A percentile compares a stretch with the other conserved stretches of the same genome.
These are phyloP conservation scores for Limosa lapponica DNA, from an alignment of 2,797 vertebrate genomes.

Conservation along the genomic window DNA sequence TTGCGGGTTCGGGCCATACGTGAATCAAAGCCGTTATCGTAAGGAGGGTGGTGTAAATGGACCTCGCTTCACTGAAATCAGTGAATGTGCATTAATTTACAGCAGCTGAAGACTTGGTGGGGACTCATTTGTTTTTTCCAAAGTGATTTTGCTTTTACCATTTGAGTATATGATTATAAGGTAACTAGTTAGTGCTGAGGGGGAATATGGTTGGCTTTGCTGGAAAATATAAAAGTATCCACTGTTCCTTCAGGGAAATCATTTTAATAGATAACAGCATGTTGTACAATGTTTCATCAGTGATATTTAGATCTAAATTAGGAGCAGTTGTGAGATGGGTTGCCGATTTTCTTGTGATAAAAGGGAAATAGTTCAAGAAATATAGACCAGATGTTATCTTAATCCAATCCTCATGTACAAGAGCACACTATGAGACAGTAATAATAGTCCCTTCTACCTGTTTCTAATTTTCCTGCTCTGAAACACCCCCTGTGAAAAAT, in stretches of 20 bases:
- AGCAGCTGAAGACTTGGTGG: background rate
- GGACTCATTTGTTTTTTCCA: background rate
- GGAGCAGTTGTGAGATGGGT: slow-evolving; percentile 86
- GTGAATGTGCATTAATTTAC: background rate
- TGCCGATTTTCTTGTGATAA: slow-evolving; percentile 85
- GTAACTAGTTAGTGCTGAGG: slow-evolving; percentile 65
- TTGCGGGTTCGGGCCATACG: background rate
- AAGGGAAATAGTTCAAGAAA: slow-evolving; percentile 87
- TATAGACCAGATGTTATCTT: slow-evolving; percentile 86
- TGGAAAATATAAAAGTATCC: slow-evolving; percentile 82
- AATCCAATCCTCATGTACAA: slow-evolving; percentile 86
- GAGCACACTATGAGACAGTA: slow-evolving; percentile 80
- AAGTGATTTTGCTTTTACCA: slow-evolving; percentile 3
- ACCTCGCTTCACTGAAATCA: background rate
- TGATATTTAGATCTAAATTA: slow-evolving; percentile 88
- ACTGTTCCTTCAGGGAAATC: slow-evolving; percentile 84
- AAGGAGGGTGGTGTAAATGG: background rate
- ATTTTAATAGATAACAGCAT: slow-evolving; percentile 88
- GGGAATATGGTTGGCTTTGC: slow-evolving; percentile 73
- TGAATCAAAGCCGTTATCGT: background rate
- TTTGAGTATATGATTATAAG: slow-evolving; percentile 67
- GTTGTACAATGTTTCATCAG: slow-evolving; percentile 88
- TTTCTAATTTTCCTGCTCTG: slow-evolving; percentile 83
- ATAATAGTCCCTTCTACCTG: slow-evolving; percentile 83
- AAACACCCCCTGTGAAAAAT: slow-evolving; percentile 84